Conservation (phyloP, 2,888 invertebrate genomes). For the Ariolimax columbianus region DNA sequence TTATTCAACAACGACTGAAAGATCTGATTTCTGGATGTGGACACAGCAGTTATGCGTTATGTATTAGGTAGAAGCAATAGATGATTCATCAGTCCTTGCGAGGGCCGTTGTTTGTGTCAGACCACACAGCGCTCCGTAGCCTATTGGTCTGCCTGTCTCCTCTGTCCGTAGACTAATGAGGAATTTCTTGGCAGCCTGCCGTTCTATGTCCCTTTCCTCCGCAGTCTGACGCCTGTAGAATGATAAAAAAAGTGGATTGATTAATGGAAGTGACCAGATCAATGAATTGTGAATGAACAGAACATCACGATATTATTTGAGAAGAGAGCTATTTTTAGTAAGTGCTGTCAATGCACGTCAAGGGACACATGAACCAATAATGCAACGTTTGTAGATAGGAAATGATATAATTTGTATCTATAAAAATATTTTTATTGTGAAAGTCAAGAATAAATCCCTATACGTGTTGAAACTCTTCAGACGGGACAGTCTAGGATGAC, state of each 20-base stretch:
- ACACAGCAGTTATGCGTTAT: too few species aligned
- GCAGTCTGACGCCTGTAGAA: constrained; percentile 95
- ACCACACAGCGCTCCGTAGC: constrained; percentile 21
- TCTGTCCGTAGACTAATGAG: constrained; percentile 97
- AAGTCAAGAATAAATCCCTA: too few species aligned
- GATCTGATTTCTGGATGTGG: not conserved
- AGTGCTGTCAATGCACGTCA: too few species aligned
- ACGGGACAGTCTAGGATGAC: too few species aligned
- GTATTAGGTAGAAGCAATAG: constrained; percentile 10
- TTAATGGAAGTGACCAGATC: not conserved
- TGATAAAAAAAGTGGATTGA: constrained; percentile 2
- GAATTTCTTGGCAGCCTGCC: constrained; percentile 96
- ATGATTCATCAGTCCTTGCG: not conserved
- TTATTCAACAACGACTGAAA: not conserved
- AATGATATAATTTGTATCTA: too few species aligned
- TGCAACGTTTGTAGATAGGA: too few species aligned
- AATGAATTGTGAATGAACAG: not conserved
- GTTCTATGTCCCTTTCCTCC: constrained; percentile 96
- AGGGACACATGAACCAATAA: too few species aligned
- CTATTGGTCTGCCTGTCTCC: constrained; percentile 77
- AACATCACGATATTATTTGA: too few species aligned
- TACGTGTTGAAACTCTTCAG: too few species aligned
- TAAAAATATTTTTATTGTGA: too few species aligned
- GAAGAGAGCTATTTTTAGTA: too few species aligned
- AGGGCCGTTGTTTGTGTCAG: constrained; percentile 13